A percentile compares a stretch with the other conserved stretches of the same genome.
phyloP scores from a whole-genome alignment of 2,113 vertebrate species.

The Melanostigma gelatinosum region DNA sequence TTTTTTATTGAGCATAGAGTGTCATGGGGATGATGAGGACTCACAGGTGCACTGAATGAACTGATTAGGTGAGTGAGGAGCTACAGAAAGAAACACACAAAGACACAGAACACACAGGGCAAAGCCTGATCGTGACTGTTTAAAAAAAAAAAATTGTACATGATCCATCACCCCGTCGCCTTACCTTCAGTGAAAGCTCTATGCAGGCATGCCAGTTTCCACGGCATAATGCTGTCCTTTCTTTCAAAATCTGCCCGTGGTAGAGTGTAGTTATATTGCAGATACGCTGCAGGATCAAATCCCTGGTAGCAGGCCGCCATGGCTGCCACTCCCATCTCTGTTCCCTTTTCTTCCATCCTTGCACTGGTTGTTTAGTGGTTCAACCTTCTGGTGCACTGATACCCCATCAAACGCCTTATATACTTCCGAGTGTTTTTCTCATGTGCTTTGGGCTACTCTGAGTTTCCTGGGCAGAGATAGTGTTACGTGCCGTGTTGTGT shows the following conservation, averaged over 20 bases:
- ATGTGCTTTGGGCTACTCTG: conserved; percentile 52
- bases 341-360: conserved; percentile 51
- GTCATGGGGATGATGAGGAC: no score
- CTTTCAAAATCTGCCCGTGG: conserved; percentile 90
- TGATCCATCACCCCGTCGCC: background rate
- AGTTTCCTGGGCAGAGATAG: no score
- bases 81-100: no score
- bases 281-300: conserved; percentile 91
- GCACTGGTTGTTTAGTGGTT: background rate
- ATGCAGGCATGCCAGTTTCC: conserved; percentile 92
- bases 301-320: conserved; percentile 87
- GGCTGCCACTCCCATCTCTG: conserved; percentile 70
- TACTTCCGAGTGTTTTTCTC: conserved; percentile 53
- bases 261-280: conserved; percentile 92
- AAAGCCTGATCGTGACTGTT: background rate
- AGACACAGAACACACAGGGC: no score
- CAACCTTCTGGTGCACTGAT: conserved; percentile 41
- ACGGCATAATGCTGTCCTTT: conserved; percentile 90
- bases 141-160: no score
- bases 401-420: conserved; percentile 56
- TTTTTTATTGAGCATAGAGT: no score
- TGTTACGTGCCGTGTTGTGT: no score
- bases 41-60: no score
- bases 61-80: no score
- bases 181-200: conserved; percentile 90